A percentile compares a stretch with the other conserved stretches of the same genome.
phyloP scores from a whole-genome alignment of 2,113 vertebrate genomes.

The Urocynchramus pylzowi region DNA sequence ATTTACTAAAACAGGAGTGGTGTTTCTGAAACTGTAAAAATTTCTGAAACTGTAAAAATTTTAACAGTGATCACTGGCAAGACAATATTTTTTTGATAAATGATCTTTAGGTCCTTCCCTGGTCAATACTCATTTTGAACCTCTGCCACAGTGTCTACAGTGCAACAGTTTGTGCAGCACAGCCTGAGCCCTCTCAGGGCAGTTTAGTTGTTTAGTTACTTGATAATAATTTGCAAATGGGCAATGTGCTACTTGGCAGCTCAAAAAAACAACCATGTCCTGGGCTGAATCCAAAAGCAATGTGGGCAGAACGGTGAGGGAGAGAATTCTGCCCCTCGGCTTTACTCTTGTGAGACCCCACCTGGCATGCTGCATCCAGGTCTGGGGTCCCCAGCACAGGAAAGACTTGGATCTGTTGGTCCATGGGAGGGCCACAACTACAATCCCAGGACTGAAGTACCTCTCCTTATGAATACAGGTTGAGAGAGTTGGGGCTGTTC shows the following conservation, averaged over 20 bases:
- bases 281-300: background rate
- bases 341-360: background rate
- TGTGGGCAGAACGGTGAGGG: accelerated
- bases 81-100: background rate
- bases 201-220: background rate
- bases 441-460: background rate
- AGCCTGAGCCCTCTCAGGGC: background rate
- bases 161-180: background rate
- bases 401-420: background rate
- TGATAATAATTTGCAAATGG: background rate
- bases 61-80: background rate
- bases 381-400: background rate
- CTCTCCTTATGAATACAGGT: background rate
- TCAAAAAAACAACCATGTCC: background rate
- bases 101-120: background rate
- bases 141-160: background rate
- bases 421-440: background rate
- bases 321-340: background rate
- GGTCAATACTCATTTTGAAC: background rate
- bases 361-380: background rate
- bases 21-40: too few species aligned
- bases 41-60: background rate
- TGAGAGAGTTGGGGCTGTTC: background rate
- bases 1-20: background rate
- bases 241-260: background rate